Conservation (phyloP, 2,113 vertebrate genomes). For the Ranitomeya variabilis region DNA sequence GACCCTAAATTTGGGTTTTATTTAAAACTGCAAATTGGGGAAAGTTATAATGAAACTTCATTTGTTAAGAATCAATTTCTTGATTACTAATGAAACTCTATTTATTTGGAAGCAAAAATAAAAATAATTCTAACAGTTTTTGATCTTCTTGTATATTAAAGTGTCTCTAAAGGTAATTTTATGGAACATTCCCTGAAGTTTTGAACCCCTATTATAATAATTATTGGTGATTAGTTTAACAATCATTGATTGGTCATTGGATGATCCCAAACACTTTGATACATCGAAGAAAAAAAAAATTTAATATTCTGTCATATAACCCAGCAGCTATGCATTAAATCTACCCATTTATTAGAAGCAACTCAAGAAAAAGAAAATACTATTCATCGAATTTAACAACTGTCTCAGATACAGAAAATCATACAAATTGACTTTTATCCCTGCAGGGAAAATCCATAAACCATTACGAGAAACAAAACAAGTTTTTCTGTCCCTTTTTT, state of each 20-base stretch:
- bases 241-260: not conserved
- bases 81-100: no score
- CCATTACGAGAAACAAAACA: constrained; percentile 69
- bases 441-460: constrained; percentile 70
- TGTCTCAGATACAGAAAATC: constrained; percentile 56
- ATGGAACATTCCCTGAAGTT: not conserved
- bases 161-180: not conserved
- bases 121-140: no score
- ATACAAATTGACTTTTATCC: constrained; percentile 56
- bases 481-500: constrained; percentile 61
- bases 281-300: not conserved
- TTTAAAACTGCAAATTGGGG: no score
- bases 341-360: constrained; percentile 45
- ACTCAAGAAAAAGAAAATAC: constrained; percentile 44
- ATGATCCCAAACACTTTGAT: not conserved
- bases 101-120: no score
- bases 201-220: not conserved
- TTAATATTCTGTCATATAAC: not conserved
- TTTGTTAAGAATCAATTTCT: no score
- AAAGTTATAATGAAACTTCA: no score
- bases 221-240: no score
- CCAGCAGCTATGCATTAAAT: constrained; percentile 27
- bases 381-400: constrained; percentile 57
- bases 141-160: not conserved
- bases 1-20: no score